These are phyloP conservation scores for Apteryx mantelli DNA, from an alignment of 2,113 vertebrate genomes.

Conservation along the genomic window DNA sequence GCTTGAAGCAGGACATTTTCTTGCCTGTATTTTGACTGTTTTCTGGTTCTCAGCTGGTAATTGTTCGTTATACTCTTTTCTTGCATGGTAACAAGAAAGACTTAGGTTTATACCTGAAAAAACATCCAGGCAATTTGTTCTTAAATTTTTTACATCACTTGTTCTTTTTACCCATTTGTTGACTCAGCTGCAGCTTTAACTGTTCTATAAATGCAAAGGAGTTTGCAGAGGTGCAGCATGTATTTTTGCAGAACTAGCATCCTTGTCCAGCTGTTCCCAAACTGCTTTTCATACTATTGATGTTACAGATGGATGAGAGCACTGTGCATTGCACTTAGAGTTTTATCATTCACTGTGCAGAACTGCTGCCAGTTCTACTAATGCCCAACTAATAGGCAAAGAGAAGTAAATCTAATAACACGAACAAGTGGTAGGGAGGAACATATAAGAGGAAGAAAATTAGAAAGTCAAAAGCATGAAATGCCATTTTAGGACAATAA, in stretches of 20 bases:
- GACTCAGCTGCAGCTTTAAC: background rate
- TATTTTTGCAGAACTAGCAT: background rate
- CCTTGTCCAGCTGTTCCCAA: background rate
- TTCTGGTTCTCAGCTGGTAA: background rate
- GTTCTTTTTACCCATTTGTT: background rate
- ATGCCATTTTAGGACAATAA: background rate
- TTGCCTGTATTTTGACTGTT: background rate
- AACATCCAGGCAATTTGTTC: background rate
- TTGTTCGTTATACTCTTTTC: background rate
- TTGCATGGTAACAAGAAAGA: background rate
- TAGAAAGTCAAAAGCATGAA: background rate
- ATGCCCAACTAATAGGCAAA: background rate
- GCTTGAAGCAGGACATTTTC: background rate
- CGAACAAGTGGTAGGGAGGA: background rate
- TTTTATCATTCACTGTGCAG: background rate
- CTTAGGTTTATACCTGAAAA: background rate
- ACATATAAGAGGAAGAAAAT: background rate
- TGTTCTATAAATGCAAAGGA: background rate
- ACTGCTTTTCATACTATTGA: accelerated
- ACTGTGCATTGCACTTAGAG: accelerated
- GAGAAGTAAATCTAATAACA: background rate
- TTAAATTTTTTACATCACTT: background rate
- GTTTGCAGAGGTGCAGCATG: background rate
- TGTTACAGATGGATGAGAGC: background rate
- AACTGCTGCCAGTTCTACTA: background rate